These are phyloP conservation scores for Mesocricetus auratus DNA, from an alignment of 2,113 vertebrate genomes.

Conservation along the genomic window DNA sequence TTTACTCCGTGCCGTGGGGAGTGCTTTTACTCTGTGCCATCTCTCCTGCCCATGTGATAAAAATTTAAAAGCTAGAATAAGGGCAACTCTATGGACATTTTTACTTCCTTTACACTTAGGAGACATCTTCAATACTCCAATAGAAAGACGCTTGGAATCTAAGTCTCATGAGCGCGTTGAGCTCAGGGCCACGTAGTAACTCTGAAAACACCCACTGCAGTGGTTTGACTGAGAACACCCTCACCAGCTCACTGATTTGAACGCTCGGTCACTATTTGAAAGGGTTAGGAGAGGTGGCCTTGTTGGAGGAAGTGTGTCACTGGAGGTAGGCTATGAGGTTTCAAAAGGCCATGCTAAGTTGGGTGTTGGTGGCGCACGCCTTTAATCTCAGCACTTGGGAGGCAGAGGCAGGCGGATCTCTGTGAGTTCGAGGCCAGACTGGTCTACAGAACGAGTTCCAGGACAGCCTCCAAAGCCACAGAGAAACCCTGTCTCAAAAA, in stretches of 20 bases:
- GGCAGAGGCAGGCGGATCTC: no score
- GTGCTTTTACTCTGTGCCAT: not conserved
- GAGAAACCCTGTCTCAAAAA: no score
- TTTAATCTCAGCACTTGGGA: no score
- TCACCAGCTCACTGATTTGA: not conserved
- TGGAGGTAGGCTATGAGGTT: not conserved
- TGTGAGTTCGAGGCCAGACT: no score
- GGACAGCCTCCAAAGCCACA: no score
- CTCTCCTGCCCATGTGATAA: not conserved
- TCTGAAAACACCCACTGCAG: no score
- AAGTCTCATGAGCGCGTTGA: not conserved
- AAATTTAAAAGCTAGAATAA: conserved; percentile 17
- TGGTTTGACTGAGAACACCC: not conserved
- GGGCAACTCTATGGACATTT: conserved; percentile 18
- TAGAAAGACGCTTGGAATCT: not conserved
- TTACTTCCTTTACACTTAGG: not conserved
- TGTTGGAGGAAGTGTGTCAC: not conserved
- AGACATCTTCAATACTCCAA: not conserved
- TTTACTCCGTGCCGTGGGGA: no score
- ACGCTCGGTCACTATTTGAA: not conserved
- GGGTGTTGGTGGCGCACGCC: no score
- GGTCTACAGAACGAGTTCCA: no score
- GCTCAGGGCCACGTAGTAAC: not conserved
- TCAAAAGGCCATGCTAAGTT: not conserved
- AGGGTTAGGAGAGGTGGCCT: not conserved